These are phyloP conservation scores for Syngnathus floridae DNA, from an alignment of 2,113 vertebrate genomes.

Conservation along the genomic window DNA sequence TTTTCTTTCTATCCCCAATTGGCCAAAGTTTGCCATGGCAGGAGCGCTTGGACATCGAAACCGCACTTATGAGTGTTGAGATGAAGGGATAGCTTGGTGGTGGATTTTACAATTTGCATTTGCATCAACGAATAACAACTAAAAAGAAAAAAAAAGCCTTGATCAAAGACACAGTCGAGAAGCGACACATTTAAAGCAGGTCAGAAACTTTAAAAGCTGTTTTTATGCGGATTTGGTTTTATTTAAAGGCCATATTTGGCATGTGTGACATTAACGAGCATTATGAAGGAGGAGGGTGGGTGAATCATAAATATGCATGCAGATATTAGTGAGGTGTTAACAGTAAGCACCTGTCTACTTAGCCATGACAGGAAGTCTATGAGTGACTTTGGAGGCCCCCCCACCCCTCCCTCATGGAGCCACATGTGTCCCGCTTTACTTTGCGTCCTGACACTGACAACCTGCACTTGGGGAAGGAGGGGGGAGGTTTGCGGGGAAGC, in stretches of 20 bases:
- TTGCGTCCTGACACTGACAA: conserved; percentile 76
- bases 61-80: conserved; percentile 44
- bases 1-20: conserved; percentile 38
- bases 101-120: background rate
- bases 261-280: conserved; percentile 95
- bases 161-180: conserved; percentile 67
- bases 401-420: conserved; percentile 72
- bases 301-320: conserved; percentile 94
- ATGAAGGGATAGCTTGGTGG: conserved; percentile 27
- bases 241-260: conserved; percentile 78
- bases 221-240: conserved; percentile 79
- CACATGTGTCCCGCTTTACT: conserved; percentile 89
- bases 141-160: conserved; percentile 60
- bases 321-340: conserved; percentile 94
- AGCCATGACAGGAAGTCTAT: conserved; percentile 92
- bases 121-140: background rate
- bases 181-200: conserved; percentile 74
- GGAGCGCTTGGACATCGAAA: conserved; percentile 41
- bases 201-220: conserved; percentile 79
- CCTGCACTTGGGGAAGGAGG: conserved; percentile 39
- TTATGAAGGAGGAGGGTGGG: conserved; percentile 76
- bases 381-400: conserved; percentile 82
- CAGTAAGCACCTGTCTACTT: conserved; percentile 97
- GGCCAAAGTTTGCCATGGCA: conserved; percentile 45
- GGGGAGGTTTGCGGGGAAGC: conserved; percentile 50